Percentiles rank a stretch among this genome's conserved stretches.
phyloP scores from a whole-genome alignment of 2,113 vertebrate genomes.

The Erpornis zantholeuca region DNA sequence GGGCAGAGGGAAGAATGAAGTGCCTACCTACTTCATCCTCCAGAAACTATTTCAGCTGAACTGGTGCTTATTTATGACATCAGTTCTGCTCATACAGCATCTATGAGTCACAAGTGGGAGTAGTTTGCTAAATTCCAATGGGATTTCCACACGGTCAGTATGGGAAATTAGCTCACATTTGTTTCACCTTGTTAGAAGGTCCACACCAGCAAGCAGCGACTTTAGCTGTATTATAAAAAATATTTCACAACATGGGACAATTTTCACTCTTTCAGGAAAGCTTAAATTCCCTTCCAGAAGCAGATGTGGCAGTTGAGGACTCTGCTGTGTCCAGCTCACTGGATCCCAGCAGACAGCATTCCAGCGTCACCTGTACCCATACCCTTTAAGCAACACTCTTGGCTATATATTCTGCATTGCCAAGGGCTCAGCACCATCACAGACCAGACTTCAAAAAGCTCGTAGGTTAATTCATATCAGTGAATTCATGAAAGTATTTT shows the following conservation, averaged over 20 bases:
- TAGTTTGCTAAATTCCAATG: accelerated
- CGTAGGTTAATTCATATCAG: not conserved
- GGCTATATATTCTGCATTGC: not conserved
- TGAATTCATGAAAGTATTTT: not conserved
- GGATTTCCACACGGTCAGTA: not conserved
- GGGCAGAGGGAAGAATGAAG: not conserved
- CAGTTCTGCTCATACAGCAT: not conserved
- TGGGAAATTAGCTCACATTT: not conserved
- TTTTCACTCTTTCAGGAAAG: not conserved
- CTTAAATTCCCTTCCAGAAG: not conserved
- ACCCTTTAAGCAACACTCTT: not conserved
- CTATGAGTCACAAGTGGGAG: not conserved
- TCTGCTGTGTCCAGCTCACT: not conserved
- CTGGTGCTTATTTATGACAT: not conserved
- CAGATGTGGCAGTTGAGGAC: not conserved
- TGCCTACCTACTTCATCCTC: not conserved
- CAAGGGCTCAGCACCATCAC: not conserved
- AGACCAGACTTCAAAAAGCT: not conserved
- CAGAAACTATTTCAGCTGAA: not conserved
- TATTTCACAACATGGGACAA: accelerated
- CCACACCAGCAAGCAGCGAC: not conserved
- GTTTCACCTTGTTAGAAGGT: not conserved
- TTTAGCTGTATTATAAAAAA: not conserved
- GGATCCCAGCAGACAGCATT: not conserved
- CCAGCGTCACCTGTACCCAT: not conserved